These are phyloP conservation scores for Chloropsis hardwickii DNA, from an alignment of 2,113 vertebrate genomes.

Conservation along the genomic window DNA sequence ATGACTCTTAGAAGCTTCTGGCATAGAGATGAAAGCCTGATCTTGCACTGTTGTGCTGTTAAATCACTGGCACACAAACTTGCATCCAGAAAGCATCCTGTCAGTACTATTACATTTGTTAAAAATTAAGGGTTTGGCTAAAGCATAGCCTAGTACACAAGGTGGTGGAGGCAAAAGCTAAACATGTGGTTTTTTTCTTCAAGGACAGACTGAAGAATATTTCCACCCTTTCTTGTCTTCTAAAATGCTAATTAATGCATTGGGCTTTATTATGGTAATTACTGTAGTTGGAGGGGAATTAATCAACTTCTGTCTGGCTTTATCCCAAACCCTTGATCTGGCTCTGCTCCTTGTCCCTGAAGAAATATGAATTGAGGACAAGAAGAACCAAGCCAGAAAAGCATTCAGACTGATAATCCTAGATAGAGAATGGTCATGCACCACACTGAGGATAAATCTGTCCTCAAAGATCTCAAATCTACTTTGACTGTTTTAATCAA, in stretches of 20 bases:
- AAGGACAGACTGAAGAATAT: neutral
- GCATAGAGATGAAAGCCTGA: neutral
- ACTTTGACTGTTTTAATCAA: neutral
- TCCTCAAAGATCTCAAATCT: neutral
- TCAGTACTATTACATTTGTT: neutral
- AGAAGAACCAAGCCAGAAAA: neutral
- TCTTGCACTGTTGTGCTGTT: neutral
- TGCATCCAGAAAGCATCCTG: neutral
- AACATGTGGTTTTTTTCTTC: neutral
- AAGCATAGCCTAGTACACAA: neutral
- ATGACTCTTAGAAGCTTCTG: neutral
- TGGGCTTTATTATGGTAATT: neutral
- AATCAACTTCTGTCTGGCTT: neutral
- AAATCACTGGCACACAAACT: neutral
- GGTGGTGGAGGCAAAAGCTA: neutral
- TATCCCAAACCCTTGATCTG: neutral
- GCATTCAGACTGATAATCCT: neutral
- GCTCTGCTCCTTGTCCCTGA: neutral
- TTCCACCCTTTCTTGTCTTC: neutral
- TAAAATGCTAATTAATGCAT: neutral
- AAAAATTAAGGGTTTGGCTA: neutral
- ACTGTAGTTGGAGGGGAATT: neutral
- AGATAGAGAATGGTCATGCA: neutral
- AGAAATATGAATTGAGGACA: neutral
- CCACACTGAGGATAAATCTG: neutral